Evolutionary conservation across 2,113 vertebrate species (phyloP).

Genomic region (Seriola aureovittata): DNA sequence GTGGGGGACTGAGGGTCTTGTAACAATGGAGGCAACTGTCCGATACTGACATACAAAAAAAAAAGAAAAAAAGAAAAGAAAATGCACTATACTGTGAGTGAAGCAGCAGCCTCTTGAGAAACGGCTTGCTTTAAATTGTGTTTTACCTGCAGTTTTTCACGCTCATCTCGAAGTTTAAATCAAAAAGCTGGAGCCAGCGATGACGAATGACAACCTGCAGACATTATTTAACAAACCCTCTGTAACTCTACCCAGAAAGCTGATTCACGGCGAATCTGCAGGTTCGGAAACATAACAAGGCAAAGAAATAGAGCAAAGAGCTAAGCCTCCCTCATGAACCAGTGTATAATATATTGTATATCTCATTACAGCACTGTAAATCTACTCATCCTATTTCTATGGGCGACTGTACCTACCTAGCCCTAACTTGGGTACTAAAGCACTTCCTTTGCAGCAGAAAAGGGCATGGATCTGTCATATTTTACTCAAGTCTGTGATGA

Average conservation of each 20-base stretch:
- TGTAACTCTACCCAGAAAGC: conserved; percentile 15
- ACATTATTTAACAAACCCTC: conserved; percentile 19
- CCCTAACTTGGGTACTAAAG: conserved; percentile 57
- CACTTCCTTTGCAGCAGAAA: conserved; percentile 71
- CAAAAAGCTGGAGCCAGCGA: conserved; percentile 13
- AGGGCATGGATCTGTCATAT: conserved; percentile 56
- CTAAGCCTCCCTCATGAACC: conserved; percentile 44
- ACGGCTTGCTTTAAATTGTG: conserved; percentile 23
- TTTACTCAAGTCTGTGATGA: conserved; percentile 39
- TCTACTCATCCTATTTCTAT: conserved; percentile 77
- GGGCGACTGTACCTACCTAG: conserved; percentile 61
- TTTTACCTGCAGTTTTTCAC: conserved; percentile 21
- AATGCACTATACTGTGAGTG: conserved; percentile 53
- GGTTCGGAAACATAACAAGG: conserved; percentile 38
- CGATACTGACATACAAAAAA: conserved; percentile 41
- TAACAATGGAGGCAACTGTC: conserved; percentile 52
- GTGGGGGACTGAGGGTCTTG: conserved; percentile 7
- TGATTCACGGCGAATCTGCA: conserved; percentile 43
- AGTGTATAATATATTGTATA: conserved; percentile 74
- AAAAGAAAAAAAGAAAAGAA: conserved; percentile 37
- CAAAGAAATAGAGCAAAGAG: conserved; percentile 29
- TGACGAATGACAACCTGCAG: conserved; percentile 22
- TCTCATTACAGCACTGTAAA: conserved; percentile 77
- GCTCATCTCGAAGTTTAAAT: conserved; percentile 29
- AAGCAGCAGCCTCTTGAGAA: conserved; percentile 27